These are phyloP conservation scores for Dilophus febrilis DNA, from an alignment of 2,888 invertebrate species.

Conservation along the genomic window DNA sequence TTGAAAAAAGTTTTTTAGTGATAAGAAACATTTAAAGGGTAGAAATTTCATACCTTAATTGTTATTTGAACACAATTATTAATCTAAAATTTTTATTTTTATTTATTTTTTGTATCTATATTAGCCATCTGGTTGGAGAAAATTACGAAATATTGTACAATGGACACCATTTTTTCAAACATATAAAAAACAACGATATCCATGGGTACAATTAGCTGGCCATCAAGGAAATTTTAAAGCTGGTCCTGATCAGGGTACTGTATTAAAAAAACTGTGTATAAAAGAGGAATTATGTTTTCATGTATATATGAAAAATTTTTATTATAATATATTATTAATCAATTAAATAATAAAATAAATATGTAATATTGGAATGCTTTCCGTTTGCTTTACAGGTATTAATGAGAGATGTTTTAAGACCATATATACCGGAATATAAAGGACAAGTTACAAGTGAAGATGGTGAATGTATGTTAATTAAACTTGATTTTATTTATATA, in stretches of 20 bases:
- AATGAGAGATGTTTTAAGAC: constrained; percentile 75
- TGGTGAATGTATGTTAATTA: constrained; percentile 42
- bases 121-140: constrained; percentile 89
- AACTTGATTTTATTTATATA: neutral
- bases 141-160: constrained; percentile 82
- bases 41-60: no score
- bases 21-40: no score
- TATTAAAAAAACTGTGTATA: constrained; percentile 78
- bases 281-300: constrained; percentile 81
- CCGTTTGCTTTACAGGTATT: constrained; percentile 38
- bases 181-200: constrained; percentile 87
- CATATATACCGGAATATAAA: constrained; percentile 85
- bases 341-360: neutral
- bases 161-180: constrained; percentile 96
- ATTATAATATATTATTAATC: neutral
- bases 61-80: no score
- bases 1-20: no score
- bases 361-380: no score
- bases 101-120: constrained; percentile 25
- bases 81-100: constrained; percentile 14
- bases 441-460: constrained; percentile 68
- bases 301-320: constrained; percentile 22
- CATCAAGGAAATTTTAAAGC: constrained; percentile 93
- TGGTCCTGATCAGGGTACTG: constrained; percentile 83
- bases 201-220: constrained; percentile 92